These are phyloP conservation scores for Neodontobutis hainanensis DNA, from an alignment of 2,113 vertebrate species.

Conservation along the genomic window DNA sequence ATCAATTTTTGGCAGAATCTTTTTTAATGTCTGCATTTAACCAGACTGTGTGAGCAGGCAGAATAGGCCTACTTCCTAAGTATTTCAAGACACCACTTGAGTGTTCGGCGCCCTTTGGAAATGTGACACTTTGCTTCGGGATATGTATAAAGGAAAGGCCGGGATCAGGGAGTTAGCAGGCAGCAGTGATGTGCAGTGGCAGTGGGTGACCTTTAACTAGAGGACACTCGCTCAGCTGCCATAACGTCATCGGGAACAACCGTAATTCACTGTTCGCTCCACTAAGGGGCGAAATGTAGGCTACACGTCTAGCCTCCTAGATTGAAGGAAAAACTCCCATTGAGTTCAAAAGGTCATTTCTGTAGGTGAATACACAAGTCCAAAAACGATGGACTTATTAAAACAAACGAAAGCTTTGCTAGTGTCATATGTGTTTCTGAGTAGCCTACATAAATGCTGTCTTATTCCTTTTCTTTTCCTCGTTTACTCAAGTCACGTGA, in stretches of 20 bases:
- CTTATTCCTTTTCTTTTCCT: not conserved
- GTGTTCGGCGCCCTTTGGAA: constrained; percentile 20
- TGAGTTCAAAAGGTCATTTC: not conserved
- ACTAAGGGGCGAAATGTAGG: constrained; percentile 44
- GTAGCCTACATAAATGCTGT: not conserved
- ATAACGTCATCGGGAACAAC: constrained; percentile 54
- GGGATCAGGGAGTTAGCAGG: constrained; percentile 57
- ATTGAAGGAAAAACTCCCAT: constrained; percentile 43
- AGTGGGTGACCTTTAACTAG: constrained; percentile 72
- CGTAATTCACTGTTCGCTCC: constrained; percentile 28
- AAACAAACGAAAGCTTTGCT: not conserved
- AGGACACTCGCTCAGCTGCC: constrained; percentile 66
- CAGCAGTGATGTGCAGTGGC: constrained; percentile 66
- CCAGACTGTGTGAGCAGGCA: no score
- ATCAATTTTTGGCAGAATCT: not conserved
- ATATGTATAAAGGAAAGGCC: constrained; percentile 38
- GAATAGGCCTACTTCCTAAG: no score
- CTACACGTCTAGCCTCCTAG: constrained; percentile 42
- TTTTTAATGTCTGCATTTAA: no score
- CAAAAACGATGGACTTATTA: not conserved
- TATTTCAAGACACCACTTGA: not conserved
- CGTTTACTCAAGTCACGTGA: not conserved
- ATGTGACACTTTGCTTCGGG: constrained; percentile 44
- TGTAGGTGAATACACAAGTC: not conserved
- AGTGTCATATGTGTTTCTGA: not conserved